Conservation (phyloP, 2,888 invertebrate species). For the Dascillus cervinus region DNA sequence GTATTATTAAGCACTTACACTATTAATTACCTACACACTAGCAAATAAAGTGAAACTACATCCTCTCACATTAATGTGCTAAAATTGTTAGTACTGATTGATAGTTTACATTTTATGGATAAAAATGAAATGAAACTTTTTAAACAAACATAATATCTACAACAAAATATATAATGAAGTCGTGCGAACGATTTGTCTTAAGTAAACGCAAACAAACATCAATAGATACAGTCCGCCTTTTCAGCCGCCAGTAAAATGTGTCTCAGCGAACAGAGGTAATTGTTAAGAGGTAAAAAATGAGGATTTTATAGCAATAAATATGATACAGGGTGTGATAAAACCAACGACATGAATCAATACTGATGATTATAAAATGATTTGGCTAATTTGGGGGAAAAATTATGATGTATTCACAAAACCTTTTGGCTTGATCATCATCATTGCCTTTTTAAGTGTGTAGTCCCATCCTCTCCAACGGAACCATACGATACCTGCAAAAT, state of each 20-base stretch:
- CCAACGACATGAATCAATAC: constrained; percentile 7
- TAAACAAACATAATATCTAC: no score
- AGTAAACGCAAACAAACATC: no score
- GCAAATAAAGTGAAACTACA: neutral
- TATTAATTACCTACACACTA: neutral
- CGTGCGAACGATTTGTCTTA: no score
- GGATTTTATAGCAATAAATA: neutral
- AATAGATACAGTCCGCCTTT: no score
- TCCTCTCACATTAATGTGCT: neutral
- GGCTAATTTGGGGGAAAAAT: constrained; percentile 15
- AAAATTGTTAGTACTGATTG: neutral
- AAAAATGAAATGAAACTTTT: no score
- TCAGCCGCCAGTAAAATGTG: no score
- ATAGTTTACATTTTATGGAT: no score
- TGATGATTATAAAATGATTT: constrained; percentile 34
- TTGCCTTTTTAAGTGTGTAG: constrained; percentile 81
- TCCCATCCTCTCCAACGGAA: constrained; percentile 95
- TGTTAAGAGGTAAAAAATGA: no score
- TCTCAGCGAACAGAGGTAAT: no score
- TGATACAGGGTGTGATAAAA: neutral
- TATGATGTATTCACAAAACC: constrained; percentile 39
- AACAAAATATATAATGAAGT: no score
- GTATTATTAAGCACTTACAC: constrained; percentile 1
- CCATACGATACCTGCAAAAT: constrained; percentile 73
- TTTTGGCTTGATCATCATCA: constrained; percentile 88